A percentile compares a stretch with the other conserved stretches of the same genome.
Evolutionary conservation across 2,797 vertebrate species (phyloP).

Genomic region (Amphiprion clarkii): DNA sequence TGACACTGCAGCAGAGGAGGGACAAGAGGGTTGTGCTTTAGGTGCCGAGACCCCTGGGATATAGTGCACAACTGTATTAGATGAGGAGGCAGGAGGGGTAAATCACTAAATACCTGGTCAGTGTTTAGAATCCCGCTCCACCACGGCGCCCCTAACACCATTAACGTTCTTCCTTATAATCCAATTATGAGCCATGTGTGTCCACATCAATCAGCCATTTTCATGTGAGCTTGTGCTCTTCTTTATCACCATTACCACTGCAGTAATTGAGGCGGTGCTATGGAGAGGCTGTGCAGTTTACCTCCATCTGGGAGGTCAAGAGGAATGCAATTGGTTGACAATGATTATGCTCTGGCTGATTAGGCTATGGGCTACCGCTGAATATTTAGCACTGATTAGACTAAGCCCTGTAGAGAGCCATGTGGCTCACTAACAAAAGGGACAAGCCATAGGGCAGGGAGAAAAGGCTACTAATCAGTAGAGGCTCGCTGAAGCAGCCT

Average conservation of each 20-base stretch:
- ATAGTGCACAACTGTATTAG: conserved; percentile 64
- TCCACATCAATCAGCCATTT: conserved; percentile 85
- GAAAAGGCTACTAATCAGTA: conserved; percentile 51
- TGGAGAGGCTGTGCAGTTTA: conserved; percentile 77
- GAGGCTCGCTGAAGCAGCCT: conserved; percentile 33
- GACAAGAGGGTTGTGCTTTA: conserved; percentile 61
- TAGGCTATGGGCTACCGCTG: conserved; percentile 73
- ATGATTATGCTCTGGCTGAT: conserved; percentile 79
- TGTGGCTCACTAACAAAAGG: conserved; percentile 75
- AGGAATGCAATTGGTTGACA: conserved; percentile 83
- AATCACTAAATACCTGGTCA: conserved; percentile 74
- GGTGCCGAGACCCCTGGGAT: conserved; percentile 56
- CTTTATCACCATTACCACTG: conserved; percentile 76
- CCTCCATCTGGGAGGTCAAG: conserved; percentile 84
- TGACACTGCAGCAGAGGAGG: conserved; percentile 54
- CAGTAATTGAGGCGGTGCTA: conserved; percentile 79
- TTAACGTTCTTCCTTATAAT: conserved; percentile 80
- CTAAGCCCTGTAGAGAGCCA: conserved; percentile 74
- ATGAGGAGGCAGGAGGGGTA: conserved; percentile 30
- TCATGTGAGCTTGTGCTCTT: conserved; percentile 73
- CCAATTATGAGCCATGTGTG: conserved; percentile 83
- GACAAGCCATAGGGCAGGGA: conserved; percentile 58
- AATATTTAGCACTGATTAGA: conserved; percentile 81
- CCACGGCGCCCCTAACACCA: conserved; percentile 55
- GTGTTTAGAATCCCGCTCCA: conserved; percentile 45